phyloP scores from a whole-genome alignment of 2,888 invertebrate genomes.

The Mesorhabditis belari region DNA sequence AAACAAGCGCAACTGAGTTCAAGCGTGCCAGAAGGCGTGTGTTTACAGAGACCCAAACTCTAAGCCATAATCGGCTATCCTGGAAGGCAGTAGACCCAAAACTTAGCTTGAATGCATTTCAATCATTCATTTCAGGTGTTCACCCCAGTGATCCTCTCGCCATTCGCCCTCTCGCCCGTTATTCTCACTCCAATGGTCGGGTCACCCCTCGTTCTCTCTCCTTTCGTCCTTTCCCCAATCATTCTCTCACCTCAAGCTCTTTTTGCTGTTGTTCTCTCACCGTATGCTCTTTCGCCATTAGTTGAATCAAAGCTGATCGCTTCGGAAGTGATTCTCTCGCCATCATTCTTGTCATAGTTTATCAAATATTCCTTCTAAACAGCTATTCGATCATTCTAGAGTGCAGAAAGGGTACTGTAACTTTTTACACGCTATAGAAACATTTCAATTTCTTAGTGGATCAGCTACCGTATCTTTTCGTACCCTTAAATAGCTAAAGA shows the following conservation, averaged over 20 bases:
- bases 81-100: background rate
- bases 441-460: too few relatives aligned
- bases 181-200: constrained; percentile 43
- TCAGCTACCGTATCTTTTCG: too few relatives aligned
- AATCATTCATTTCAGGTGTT: constrained; percentile 33
- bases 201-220: constrained; percentile 39
- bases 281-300: constrained; percentile 46
- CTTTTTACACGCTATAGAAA: too few relatives aligned
- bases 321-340: constrained; percentile 46
- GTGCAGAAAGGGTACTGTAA: too few relatives aligned
- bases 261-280: constrained; percentile 47
- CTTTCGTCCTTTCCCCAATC: constrained; percentile 47
- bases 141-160: constrained; percentile 44
- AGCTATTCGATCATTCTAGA: too few relatives aligned
- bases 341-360: constrained; percentile 43
- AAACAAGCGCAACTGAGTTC: too few relatives aligned
- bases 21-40: too few relatives aligned
- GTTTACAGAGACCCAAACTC: too few relatives aligned
- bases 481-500: too few relatives aligned
- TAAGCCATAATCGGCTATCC: background rate
- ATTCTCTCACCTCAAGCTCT: constrained; percentile 47
- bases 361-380: too few relatives aligned
- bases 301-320: constrained; percentile 45
- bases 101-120: too few relatives aligned
- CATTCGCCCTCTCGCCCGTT: constrained; percentile 43